These are phyloP conservation scores for Phataginus tetradactyla DNA, from an alignment of 2,797 vertebrate genomes.

Conservation along the genomic window DNA sequence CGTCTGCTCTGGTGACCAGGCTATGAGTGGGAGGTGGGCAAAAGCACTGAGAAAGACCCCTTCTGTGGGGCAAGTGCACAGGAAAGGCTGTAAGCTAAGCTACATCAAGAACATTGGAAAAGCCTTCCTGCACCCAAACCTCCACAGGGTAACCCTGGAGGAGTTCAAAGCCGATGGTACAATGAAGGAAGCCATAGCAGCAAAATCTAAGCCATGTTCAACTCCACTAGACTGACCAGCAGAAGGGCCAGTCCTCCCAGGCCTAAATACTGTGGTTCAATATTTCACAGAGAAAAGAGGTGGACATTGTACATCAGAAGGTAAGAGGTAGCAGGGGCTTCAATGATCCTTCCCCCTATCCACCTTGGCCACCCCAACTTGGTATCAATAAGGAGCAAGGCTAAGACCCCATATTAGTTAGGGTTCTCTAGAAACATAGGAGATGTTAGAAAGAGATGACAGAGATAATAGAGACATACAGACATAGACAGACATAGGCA, in stretches of 20 bases:
- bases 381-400: not conserved
- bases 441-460: not conserved
- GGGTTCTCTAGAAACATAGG: not conserved
- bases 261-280: rapidly evolving
- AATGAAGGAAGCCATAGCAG: not conserved
- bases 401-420: not conserved
- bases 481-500: rapidly evolving
- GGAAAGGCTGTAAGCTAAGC: not conserved
- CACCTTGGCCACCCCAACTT: not conserved
- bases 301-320: not conserved
- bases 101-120: not conserved
- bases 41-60: not conserved
- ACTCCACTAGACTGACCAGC: not conserved
- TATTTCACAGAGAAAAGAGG: not conserved
- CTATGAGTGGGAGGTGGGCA: not conserved
- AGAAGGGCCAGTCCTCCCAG: not conserved
- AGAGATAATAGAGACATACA: not conserved
- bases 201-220: not conserved
- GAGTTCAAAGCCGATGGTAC: not conserved
- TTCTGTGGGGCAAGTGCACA: rapidly evolving
- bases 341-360: not conserved
- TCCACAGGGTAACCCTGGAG: too few relatives aligned
- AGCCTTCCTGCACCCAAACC: too few relatives aligned
- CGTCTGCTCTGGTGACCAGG: not conserved
- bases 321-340: not conserved